Percentiles rank a stretch among this genome's conserved stretches.
These are phyloP conservation scores for Ochropleura plecta DNA, from an alignment of 2,888 invertebrate species.

Conservation along the genomic window DNA sequence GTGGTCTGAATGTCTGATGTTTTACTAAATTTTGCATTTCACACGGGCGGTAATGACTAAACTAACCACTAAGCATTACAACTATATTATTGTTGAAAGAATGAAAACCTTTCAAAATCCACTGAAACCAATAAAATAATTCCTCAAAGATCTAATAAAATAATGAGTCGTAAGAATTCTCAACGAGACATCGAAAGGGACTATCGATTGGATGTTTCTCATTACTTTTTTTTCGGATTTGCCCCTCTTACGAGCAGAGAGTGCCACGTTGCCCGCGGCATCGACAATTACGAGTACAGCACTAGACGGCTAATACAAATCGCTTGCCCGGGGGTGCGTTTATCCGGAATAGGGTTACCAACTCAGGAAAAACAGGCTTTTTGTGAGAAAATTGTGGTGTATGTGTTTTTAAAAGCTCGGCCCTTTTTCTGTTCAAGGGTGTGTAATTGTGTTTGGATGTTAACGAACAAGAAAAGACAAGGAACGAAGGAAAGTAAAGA, in stretches of 20 bases:
- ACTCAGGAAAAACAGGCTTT: slow-evolving; percentile 50
- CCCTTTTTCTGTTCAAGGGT: slow-evolving; percentile 36
- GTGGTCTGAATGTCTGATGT: background rate
- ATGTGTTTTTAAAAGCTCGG: slow-evolving; percentile 55
- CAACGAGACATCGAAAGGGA: slow-evolving; percentile 67
- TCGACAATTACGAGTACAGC: slow-evolving; percentile 89
- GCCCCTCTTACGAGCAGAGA: slow-evolving; percentile 82
- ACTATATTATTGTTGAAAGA: background rate
- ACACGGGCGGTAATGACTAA: background rate
- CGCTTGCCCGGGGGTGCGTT: slow-evolving; percentile 87
- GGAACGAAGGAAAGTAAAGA: slow-evolving; percentile 3
- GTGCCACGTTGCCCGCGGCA: slow-evolving; percentile 83
- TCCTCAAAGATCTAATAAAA: slow-evolving; percentile 50
- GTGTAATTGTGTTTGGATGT: slow-evolving; percentile 50
- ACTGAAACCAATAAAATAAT: background rate
- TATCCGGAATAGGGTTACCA: slow-evolving; percentile 78
- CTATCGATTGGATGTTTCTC: slow-evolving; percentile 76
- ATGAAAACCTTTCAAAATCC: background rate
- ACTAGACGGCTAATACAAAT: slow-evolving; percentile 90
- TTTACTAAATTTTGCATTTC: background rate
- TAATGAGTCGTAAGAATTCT: slow-evolving; percentile 60
- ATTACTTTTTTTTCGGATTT: slow-evolving; percentile 80
- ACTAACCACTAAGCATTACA: background rate
- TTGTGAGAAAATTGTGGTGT: slow-evolving; percentile 48
- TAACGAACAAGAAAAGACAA: slow-evolving; percentile 41